These are phyloP conservation scores for Mythimna albipuncta DNA, from an alignment of 2,888 invertebrate species.

Conservation along the genomic window DNA sequence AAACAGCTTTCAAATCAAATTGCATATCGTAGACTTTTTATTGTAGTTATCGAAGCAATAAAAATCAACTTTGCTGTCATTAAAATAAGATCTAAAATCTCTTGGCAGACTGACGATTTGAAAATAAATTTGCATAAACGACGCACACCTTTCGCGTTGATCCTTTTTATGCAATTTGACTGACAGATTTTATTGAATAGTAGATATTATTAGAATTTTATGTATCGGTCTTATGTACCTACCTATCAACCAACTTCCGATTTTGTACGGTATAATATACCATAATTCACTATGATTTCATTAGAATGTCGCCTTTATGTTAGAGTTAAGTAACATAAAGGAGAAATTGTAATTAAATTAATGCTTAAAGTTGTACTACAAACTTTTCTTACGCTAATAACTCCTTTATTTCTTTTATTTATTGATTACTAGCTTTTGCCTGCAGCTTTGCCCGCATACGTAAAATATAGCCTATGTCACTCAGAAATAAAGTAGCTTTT, in stretches of 20 bases:
- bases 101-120: constrained; percentile 58
- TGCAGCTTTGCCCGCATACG: too few relatives aligned
- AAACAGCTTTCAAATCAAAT: constrained; percentile 67
- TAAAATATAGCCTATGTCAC: too few relatives aligned
- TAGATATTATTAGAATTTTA: constrained; percentile 65
- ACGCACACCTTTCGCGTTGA: constrained; percentile 87
- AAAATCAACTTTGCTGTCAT: constrained; percentile 56
- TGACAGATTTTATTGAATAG: constrained; percentile 81
- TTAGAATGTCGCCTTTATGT: neutral
- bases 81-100: constrained; percentile 64
- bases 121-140: constrained; percentile 87
- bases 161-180: constrained; percentile 88
- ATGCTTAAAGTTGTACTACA: too few relatives aligned
- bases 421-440: too few relatives aligned
- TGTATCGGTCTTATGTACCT: constrained; percentile 55
- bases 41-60: constrained; percentile 45
- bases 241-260: constrained; percentile 21
- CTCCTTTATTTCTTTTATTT: too few relatives aligned
- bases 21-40: constrained; percentile 78
- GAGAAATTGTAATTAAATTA: too few relatives aligned
- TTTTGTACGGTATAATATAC: constrained; percentile 26
- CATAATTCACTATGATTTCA: neutral
- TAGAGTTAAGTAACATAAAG: too few relatives aligned
- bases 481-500: too few relatives aligned
- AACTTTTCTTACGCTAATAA: too few relatives aligned